Conservation (phyloP, 1,140 invertebrate species). For the Riptortus pedestris region DNA sequence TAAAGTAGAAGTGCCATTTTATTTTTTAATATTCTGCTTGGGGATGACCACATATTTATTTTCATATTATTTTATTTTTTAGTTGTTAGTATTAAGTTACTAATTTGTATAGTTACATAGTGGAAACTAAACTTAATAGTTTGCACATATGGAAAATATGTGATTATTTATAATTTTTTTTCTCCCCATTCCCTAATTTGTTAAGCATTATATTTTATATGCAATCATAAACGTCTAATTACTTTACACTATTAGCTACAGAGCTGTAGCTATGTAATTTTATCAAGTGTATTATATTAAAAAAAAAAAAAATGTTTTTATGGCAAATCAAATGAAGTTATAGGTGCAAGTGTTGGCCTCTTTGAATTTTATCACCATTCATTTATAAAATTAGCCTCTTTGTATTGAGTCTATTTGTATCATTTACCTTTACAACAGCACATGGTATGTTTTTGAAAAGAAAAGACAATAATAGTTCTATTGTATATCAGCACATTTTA, state of each 20-base stretch:
- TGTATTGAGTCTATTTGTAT: conserved; percentile 4
- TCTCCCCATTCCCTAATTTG: neutral
- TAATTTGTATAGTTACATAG: neutral
- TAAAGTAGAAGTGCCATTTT: conserved; percentile 17
- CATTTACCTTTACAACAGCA: conserved; percentile 17
- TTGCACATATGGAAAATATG: conserved; percentile 12
- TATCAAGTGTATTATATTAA: conserved; percentile 6
- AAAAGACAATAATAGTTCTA: conserved; percentile 23
- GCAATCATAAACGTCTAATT: conserved; percentile 1
- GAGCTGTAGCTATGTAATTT: neutral
- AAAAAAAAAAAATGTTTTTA: conserved; percentile 10
- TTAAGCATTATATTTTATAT: conserved; percentile 1
- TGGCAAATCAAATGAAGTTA: neutral
- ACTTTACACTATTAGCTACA: neutral
- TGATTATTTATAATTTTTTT: neutral
- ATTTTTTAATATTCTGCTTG: conserved; percentile 11
- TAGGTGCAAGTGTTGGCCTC: conserved; percentile 5
- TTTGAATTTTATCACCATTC: conserved; percentile 8
- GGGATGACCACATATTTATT: conserved; percentile 3
- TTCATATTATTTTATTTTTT: neutral
- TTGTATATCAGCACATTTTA: conserved; percentile 15
- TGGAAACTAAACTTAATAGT: conserved; percentile 7
- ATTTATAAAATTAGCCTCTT: neutral
- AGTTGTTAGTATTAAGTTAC: conserved; percentile 6
- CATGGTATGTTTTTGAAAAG: conserved; percentile 17